Conservation (phyloP, 2,888 invertebrate genomes). For the Lissonota sp. region DNA sequence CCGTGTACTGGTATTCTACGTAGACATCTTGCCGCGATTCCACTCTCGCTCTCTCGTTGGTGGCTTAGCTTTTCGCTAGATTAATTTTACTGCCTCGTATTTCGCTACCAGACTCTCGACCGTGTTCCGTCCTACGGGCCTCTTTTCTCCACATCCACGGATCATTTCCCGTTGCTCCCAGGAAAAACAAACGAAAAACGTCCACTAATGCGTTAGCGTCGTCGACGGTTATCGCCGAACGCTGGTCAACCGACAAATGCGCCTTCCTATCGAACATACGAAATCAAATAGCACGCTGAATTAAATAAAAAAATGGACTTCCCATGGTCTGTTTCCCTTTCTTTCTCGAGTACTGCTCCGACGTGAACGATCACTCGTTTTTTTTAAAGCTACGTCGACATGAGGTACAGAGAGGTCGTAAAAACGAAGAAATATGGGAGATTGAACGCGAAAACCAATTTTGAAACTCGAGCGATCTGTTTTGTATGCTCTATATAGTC, state of each 20-base stretch:
- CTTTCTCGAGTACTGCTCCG: neutral
- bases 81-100: slow-evolving; percentile 71
- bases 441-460: no score
- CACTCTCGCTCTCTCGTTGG: slow-evolving; percentile 37
- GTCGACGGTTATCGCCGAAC: slow-evolving; percentile 14
- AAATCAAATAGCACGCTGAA: slow-evolving; percentile 5
- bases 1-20: slow-evolving; percentile 42
- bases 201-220: slow-evolving; percentile 2
- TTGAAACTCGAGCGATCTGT: no score
- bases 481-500: no score
- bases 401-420: no score
- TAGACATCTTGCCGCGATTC: slow-evolving; percentile 29
- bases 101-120: slow-evolving; percentile 52
- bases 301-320: slow-evolving; percentile 33
- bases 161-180: slow-evolving; percentile 26
- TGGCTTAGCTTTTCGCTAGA: slow-evolving; percentile 73
- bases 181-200: slow-evolving; percentile 1
- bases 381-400: no score
- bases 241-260: slow-evolving; percentile 45
- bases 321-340: neutral
- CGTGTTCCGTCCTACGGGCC: slow-evolving; percentile 5
- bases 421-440: no score
- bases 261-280: slow-evolving; percentile 8
- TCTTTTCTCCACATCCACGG: slow-evolving; percentile 29
- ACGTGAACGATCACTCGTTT: neutral